Conservation (phyloP, 2,797 vertebrate genomes). For the Pipistrellus pipistrellus region DNA sequence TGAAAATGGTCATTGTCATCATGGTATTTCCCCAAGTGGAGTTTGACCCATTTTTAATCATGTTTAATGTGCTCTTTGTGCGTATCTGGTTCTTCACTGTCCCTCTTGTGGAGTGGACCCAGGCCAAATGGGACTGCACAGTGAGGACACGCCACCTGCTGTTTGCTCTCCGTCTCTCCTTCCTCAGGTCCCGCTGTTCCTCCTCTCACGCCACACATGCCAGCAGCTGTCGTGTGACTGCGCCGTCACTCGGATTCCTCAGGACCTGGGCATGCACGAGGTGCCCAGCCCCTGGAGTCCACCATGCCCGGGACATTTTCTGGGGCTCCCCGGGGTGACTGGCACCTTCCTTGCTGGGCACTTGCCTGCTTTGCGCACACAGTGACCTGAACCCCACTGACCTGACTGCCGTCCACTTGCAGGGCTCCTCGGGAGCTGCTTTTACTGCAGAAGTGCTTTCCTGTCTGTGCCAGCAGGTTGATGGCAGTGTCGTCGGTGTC, state of each 20-base stretch:
- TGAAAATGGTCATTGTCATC: neutral
- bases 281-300: neutral
- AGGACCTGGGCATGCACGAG: neutral
- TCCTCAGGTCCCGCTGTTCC: neutral
- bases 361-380: too few species aligned
- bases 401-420: too few species aligned
- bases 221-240: neutral
- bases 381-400: too few species aligned
- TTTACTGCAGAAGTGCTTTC: neutral
- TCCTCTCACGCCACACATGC: neutral
- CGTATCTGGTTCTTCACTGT: neutral
- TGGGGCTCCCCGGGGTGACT: too few species aligned
- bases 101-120: neutral
- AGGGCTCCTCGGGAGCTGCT: neutral
- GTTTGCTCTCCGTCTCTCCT: neutral
- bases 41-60: neutral
- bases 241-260: neutral
- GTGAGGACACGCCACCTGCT: neutral
- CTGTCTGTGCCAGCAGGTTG: neutral
- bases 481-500: neutral
- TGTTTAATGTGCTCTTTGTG: neutral
- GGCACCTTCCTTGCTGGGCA: rapidly evolving
- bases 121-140: neutral
- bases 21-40: neutral
- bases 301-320: rapidly evolving